These are phyloP conservation scores for Serilophus lunatus DNA, from an alignment of 2,113 vertebrate species.

Conservation along the genomic window DNA sequence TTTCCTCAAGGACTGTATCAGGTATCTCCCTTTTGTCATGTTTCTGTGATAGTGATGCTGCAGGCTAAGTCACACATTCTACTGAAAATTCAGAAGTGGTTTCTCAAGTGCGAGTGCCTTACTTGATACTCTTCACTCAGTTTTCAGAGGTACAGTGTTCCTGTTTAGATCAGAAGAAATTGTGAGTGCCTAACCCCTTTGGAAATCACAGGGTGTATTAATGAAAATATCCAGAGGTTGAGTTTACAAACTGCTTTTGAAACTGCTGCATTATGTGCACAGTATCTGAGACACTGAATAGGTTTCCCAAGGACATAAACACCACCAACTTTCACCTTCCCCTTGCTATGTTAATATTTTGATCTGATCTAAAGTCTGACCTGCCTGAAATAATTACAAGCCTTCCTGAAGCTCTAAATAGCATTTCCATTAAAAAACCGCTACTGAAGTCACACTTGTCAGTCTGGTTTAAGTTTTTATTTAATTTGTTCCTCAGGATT, in stretches of 20 bases:
- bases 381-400: constrained; percentile 8
- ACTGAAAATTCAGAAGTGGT: background rate
- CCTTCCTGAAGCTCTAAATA: constrained; percentile 1
- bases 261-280: background rate
- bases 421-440: background rate
- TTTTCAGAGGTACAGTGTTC: background rate
- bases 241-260: background rate
- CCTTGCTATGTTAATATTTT: background rate
- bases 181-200: background rate
- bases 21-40: background rate
- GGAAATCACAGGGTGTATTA: background rate
- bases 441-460: background rate
- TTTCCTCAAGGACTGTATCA: background rate
- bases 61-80: background rate
- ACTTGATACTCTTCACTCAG: background rate
- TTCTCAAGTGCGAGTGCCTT: background rate
- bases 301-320: background rate
- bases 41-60: background rate
- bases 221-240: background rate
- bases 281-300: background rate
- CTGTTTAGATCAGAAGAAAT: background rate
- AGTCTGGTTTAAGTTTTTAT: constrained; percentile 21
- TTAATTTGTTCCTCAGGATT: constrained; percentile 28
- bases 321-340: background rate
- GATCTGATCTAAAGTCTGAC: background rate